These are phyloP conservation scores for Brachypteracias leptosomus DNA, from an alignment of 2,113 vertebrate genomes.

Conservation along the genomic window DNA sequence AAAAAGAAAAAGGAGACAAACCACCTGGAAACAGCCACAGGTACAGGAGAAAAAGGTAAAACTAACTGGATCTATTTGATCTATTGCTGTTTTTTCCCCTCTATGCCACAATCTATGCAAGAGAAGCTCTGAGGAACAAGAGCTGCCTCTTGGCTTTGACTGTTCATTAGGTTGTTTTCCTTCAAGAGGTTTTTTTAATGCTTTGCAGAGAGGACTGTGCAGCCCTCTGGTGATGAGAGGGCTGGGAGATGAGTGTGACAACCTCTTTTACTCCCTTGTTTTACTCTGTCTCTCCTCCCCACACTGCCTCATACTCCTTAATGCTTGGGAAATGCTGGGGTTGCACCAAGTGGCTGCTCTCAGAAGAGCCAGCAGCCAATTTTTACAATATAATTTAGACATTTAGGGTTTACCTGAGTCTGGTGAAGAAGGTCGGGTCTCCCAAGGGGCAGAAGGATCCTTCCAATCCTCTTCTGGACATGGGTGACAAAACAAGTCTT, in stretches of 20 bases:
- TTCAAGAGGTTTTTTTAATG: background rate
- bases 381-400: background rate
- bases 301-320: background rate
- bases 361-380: background rate
- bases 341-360: background rate
- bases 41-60: constrained; percentile 27
- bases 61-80: background rate
- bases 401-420: background rate
- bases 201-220: background rate
- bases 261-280: background rate
- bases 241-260: background rate
- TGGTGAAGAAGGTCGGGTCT: fast-evolving
- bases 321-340: background rate
- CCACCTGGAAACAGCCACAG: background rate
- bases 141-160: background rate
- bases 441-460: background rate
- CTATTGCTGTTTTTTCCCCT: background rate
- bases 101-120: background rate
- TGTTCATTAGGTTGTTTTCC: background rate
- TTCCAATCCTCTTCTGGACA: background rate
- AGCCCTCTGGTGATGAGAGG: background rate
- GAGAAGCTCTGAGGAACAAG: background rate
- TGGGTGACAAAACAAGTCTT: background rate
- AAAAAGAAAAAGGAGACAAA: background rate
- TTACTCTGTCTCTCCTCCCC: background rate